These are phyloP conservation scores for Aphelinus certus DNA, from an alignment of 1,140 invertebrate genomes.

Conservation along the genomic window DNA sequence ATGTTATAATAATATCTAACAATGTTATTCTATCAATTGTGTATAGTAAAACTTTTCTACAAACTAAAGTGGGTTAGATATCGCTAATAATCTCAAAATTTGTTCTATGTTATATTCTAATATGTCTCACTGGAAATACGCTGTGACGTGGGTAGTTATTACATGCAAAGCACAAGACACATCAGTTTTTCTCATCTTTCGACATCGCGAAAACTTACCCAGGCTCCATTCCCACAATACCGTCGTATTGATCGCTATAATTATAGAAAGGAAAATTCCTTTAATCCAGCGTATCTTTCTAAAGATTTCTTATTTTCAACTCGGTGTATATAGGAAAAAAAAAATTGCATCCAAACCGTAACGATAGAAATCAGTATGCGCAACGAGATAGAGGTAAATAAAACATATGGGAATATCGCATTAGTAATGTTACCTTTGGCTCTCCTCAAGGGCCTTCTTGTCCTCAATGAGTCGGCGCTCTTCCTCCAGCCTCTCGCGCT, in stretches of 20 bases:
- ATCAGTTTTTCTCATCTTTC: constrained; percentile 25
- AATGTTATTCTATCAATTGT: too few species aligned
- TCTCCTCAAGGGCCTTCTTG: constrained; percentile 64
- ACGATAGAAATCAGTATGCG: not conserved
- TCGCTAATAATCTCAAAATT: too few species aligned
- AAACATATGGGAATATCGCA: constrained; percentile 46
- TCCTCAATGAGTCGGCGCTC: constrained; percentile 70
- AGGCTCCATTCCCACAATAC: constrained; percentile 66
- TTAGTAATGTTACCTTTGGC: constrained; percentile 65
- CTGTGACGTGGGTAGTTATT: too few species aligned
- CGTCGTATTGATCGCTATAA: constrained; percentile 66
- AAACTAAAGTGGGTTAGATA: too few species aligned
- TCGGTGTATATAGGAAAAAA: not conserved
- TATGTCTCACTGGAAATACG: too few species aligned
- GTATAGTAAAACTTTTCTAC: too few species aligned
- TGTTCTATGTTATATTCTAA: too few species aligned
- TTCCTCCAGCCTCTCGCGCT: constrained; percentile 78
- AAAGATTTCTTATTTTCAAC: too few species aligned
- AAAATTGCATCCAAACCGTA: not conserved
- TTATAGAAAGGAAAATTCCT: constrained; percentile 50
- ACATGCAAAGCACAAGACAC: constrained; percentile 23
- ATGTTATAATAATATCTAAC: too few species aligned
- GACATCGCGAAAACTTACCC: constrained; percentile 60
- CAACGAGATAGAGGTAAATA: not conserved
- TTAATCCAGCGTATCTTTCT: too few species aligned